Evolutionary conservation across 2,888 invertebrate species (phyloP).

Genomic region (Drosophila dives): DNA sequence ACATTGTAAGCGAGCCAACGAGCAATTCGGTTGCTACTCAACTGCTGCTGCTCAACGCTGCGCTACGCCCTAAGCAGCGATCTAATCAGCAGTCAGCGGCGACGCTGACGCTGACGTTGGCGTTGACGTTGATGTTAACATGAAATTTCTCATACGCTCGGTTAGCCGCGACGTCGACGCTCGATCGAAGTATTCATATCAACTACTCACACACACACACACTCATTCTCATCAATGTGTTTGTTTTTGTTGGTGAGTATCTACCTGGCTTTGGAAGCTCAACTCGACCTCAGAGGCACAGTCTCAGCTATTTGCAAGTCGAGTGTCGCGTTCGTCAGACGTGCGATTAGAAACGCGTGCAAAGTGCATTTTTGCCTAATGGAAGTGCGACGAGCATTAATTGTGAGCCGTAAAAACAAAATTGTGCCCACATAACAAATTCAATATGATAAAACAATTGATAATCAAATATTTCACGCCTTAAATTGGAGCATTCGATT

Average conservation of each 20-base stretch:
- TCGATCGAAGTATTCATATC: constrained; percentile 63
- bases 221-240: constrained; percentile 10
- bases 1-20: constrained; percentile 62
- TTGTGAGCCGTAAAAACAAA: constrained; percentile 7
- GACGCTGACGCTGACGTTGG: constrained; percentile 47
- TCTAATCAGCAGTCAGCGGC: constrained; percentile 67
- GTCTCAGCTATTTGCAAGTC: constrained; percentile 68
- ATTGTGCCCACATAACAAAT: constrained; percentile 20
- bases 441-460: constrained; percentile 7
- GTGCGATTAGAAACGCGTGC: constrained; percentile 39
- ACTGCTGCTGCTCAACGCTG: neutral
- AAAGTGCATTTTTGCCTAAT: constrained; percentile 58
- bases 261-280: constrained; percentile 47
- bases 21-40: constrained; percentile 54
- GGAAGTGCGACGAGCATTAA: constrained; percentile 25
- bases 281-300: constrained; percentile 26
- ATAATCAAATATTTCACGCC: neutral
- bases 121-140: constrained; percentile 52
- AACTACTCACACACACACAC: constrained; percentile 39
- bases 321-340: constrained; percentile 63
- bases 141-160: constrained; percentile 77
- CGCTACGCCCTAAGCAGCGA: constrained; percentile 58
- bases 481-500: constrained; percentile 1
- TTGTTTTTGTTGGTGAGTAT: constrained; percentile 25
- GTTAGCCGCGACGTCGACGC: constrained; percentile 70